These are phyloP conservation scores for Leptinotarsa defecta DNA, from an alignment of 1,140 invertebrate genomes.

Conservation along the genomic window DNA sequence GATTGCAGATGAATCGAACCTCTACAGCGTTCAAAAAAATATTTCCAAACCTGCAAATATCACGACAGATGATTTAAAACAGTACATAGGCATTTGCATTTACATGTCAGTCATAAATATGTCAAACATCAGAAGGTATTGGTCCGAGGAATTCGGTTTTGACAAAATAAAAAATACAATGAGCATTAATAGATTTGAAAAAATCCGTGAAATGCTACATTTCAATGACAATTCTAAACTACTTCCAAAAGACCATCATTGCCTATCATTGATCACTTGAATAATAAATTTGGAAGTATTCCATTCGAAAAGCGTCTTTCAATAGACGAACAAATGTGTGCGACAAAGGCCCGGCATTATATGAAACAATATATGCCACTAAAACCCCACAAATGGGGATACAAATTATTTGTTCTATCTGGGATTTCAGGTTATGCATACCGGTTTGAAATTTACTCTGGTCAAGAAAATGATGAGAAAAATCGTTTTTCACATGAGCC, in stretches of 20 bases:
- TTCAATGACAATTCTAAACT: background rate
- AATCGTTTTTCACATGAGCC: constrained; percentile 14
- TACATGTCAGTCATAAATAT: constrained; percentile 12
- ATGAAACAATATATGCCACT: constrained; percentile 42
- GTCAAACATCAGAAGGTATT: background rate
- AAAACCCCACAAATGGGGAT: constrained; percentile 55
- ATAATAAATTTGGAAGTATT: background rate
- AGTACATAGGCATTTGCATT: background rate
- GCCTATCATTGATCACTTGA: background rate
- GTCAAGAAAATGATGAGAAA: constrained; percentile 12
- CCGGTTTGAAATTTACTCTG: constrained; percentile 34
- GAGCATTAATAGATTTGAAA: background rate
- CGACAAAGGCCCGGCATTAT: constrained; percentile 19
- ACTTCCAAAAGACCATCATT: background rate
- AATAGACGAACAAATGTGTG: background rate
- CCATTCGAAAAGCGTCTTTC: background rate
- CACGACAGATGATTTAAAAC: background rate
- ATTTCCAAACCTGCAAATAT: background rate
- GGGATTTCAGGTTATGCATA: constrained; percentile 36
- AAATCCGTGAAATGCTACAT: constrained; percentile 4
- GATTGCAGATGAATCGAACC: constrained; percentile 10
- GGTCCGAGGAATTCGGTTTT: background rate
- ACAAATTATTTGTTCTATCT: constrained; percentile 47
- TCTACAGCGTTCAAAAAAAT: constrained; percentile 7
- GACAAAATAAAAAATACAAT: background rate